Evolutionary conservation across 2,888 invertebrate genomes (phyloP).

Genomic region (Drosophila ustulata): DNA sequence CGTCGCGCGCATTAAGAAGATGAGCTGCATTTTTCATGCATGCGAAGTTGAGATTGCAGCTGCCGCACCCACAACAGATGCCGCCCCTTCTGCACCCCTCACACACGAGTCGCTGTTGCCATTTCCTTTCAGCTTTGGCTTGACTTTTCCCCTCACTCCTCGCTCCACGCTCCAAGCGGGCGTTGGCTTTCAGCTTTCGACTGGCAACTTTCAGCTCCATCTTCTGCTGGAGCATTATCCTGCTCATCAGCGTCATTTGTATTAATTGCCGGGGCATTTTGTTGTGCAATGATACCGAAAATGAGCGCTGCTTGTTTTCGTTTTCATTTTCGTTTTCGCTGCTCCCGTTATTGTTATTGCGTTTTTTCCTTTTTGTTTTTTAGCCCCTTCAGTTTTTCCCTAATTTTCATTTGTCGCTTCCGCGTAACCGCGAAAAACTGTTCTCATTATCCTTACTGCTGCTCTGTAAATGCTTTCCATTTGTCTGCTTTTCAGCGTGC

Average conservation of each 20-base stretch:
- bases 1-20: slow-evolving; percentile 80
- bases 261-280: slow-evolving; percentile 77
- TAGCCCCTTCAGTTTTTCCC: slow-evolving; percentile 40
- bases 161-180: too few species aligned
- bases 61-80: slow-evolving; percentile 26
- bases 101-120: slow-evolving; percentile 17
- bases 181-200: slow-evolving; percentile 42
- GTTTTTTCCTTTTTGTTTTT: slow-evolving; percentile 35
- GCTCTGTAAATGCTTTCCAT: background rate
- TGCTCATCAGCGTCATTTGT: slow-evolving; percentile 77
- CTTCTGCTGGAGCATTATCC: slow-evolving; percentile 50
- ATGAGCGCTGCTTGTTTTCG: slow-evolving; percentile 39
- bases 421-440: slow-evolving; percentile 33
- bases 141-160: slow-evolving; percentile 37
- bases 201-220: slow-evolving; percentile 47
- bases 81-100: background rate
- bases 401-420: slow-evolving; percentile 59
- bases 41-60: slow-evolving; percentile 80
- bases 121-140: slow-evolving; percentile 58
- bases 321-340: slow-evolving; percentile 8
- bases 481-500: background rate
- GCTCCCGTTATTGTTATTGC: slow-evolving; percentile 4
- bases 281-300: slow-evolving; percentile 78
- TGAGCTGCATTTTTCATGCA: slow-evolving; percentile 81
- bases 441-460: background rate